These are phyloP conservation scores for Callipepla squamata DNA, from an alignment of 2,113 vertebrate genomes.

Conservation along the genomic window DNA sequence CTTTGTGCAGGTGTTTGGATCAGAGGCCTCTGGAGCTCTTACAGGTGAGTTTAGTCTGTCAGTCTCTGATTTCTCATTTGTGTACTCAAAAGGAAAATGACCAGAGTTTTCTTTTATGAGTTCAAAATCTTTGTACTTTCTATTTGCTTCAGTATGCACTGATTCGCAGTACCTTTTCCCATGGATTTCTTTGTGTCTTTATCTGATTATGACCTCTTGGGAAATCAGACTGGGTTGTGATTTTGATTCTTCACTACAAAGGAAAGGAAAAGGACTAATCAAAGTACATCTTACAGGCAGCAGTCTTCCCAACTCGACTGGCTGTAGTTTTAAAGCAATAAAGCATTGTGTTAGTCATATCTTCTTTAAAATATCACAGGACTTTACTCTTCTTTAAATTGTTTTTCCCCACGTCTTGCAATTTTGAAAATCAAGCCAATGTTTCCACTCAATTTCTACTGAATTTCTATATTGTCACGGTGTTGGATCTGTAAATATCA, in stretches of 20 bases:
- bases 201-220: background rate
- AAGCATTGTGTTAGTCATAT: background rate
- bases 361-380: background rate
- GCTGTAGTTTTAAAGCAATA: background rate
- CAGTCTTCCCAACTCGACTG: constrained; percentile 35
- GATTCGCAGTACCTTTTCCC: background rate
- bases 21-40: background rate
- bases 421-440: background rate
- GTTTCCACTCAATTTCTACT: background rate
- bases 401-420: background rate
- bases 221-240: background rate
- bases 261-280: background rate
- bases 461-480: background rate
- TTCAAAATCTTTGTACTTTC: background rate
- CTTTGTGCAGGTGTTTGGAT: background rate
- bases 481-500: background rate
- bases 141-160: background rate
- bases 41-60: fast-evolving
- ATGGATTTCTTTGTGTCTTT: fast-evolving
- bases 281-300: constrained; percentile 7
- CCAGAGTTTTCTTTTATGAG: background rate
- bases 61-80: background rate
- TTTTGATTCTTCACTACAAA: background rate
- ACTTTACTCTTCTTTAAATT: background rate
- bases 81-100: background rate